Percentiles rank a stretch among this genome's conserved stretches.
Conservation (phyloP, 2,113 vertebrate species). For the Perognathus longimembris region DNA sequence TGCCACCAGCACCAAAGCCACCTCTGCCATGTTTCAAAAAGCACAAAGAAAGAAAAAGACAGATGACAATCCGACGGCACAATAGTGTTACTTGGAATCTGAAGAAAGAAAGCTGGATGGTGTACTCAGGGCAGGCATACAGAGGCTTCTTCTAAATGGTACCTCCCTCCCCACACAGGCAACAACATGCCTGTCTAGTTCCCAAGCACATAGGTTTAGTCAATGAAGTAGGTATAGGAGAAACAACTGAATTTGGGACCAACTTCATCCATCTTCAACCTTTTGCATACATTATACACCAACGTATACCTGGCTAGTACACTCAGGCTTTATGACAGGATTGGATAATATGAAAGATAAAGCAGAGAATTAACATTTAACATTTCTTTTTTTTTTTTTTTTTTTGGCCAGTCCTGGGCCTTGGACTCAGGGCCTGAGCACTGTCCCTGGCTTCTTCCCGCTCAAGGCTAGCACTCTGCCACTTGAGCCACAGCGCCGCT, state of each 20-base stretch:
- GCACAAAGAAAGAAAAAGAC: conserved; percentile 78
- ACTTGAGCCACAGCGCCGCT: too few species aligned
- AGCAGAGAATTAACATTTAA: not conserved
- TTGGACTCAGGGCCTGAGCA: too few species aligned
- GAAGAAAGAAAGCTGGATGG: not conserved
- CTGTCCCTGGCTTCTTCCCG: too few species aligned
- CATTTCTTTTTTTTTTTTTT: too few species aligned
- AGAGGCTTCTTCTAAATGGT: not conserved
- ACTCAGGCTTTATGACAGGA: not conserved
- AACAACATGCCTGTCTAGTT: not conserved
- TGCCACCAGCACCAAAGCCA: conserved; percentile 71
- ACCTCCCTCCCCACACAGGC: not conserved
- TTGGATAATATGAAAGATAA: not conserved
- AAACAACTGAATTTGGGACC: not conserved
- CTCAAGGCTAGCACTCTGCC: too few species aligned
- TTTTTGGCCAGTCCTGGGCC: too few species aligned
- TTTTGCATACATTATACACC: not conserved
- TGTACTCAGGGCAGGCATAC: not conserved
- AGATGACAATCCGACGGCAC: conserved; percentile 30
- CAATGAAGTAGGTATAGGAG: fast-evolving
- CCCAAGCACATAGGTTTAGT: not conserved
- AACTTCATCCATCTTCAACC: not conserved
- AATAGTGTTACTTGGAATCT: not conserved
- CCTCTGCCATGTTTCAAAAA: conserved; percentile 35
- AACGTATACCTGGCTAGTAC: not conserved